Conservation (phyloP, 2,888 invertebrate genomes). For the Ophioninae sp. region DNA sequence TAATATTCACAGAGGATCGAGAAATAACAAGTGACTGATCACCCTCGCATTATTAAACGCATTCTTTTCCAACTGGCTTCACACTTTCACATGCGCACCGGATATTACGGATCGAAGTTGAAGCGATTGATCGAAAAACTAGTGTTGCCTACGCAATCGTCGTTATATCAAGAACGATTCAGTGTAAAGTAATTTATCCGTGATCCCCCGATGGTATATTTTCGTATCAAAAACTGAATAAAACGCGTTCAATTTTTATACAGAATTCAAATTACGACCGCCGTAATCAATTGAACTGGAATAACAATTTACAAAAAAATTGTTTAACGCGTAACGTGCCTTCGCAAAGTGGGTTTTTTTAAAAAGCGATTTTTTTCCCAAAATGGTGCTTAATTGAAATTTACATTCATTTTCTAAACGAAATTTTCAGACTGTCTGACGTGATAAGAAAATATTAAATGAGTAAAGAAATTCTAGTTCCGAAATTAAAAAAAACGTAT, state of each 20-base stretch:
- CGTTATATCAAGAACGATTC: background rate
- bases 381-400: no score
- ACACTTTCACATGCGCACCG: background rate
- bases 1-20: background rate
- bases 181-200: background rate
- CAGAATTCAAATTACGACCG: no score
- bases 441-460: no score
- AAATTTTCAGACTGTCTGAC: no score
- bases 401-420: no score
- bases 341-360: no score
- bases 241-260: background rate
- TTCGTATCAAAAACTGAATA: background rate
- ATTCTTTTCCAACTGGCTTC: slow-evolving; percentile 13
- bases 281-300: no score
- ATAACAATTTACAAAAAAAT: no score
- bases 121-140: slow-evolving; percentile 5
- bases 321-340: no score
- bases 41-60: slow-evolving; percentile 5
- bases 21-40: slow-evolving; percentile 22
- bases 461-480: no score
- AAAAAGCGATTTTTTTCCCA: no score
- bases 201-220: background rate
- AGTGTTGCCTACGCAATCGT: background rate
- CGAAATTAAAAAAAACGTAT: no score
- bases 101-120: background rate